Evolutionary conservation across 1,140 invertebrate genomes (phyloP).

Genomic region (Drosophila lacertosa): DNA sequence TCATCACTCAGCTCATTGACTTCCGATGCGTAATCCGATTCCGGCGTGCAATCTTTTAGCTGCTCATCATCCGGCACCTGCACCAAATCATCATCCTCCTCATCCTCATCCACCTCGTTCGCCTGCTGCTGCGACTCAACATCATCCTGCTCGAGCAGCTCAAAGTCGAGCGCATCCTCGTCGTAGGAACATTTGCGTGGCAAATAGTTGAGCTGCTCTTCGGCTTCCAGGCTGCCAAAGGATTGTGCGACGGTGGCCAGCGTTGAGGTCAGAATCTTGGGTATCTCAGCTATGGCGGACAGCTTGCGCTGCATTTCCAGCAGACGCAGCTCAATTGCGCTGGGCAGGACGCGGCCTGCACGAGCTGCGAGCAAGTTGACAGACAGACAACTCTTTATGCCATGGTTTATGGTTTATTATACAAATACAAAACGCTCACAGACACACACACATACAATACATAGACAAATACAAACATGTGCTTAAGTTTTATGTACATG

Average conservation of each 20-base stretch:
- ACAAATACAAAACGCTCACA: conserved; percentile 30
- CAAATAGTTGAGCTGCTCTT: conserved; percentile 34
- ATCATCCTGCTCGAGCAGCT: conserved; percentile 43
- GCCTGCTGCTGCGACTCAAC: no score
- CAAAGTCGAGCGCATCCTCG: conserved; percentile 78
- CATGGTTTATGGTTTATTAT: conserved; percentile 14
- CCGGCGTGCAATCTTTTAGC: conserved; percentile 74
- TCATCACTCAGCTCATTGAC: conserved; percentile 65
- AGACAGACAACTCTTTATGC: conserved; percentile 1
- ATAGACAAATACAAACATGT: background rate
- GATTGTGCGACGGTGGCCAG: conserved; percentile 78
- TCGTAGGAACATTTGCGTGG: conserved; percentile 75
- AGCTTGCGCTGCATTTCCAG: conserved; percentile 80
- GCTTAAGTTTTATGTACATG: conserved; percentile 17
- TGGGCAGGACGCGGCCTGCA: conserved; percentile 56
- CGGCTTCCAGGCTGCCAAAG: conserved; percentile 63
- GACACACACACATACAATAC: conserved; percentile 36
- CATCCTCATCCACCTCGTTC: conserved; percentile 6
- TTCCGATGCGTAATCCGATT: conserved; percentile 84
- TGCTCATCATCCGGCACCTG: conserved; percentile 40
- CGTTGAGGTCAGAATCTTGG: conserved; percentile 78
- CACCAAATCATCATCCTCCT: conserved; percentile 44
- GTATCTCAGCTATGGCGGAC: conserved; percentile 81
- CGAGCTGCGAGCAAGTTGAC: conserved; percentile 11
- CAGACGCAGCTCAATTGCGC: conserved; percentile 72